phyloP scores from a whole-genome alignment of 2,113 vertebrate species.

The Myxocyprinus asiaticus region DNA sequence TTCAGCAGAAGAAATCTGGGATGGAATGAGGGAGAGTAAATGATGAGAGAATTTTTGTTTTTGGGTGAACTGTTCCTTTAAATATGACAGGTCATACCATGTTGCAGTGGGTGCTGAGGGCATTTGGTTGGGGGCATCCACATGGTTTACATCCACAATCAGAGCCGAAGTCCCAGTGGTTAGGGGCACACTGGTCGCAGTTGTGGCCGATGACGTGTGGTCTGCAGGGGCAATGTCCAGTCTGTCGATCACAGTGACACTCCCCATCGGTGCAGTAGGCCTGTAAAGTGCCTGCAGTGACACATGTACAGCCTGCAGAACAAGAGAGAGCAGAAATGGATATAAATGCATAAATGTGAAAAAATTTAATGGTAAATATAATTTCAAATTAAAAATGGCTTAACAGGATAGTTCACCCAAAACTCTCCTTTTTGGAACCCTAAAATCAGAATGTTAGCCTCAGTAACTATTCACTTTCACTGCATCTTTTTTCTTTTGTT shows the following conservation, averaged over 20 bases:
- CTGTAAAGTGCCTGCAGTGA: constrained; percentile 72
- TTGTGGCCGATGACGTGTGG: constrained; percentile 73
- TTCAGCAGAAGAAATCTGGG: not conserved
- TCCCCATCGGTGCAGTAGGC: constrained; percentile 61
- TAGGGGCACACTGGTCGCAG: constrained; percentile 77
- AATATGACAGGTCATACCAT: constrained; percentile 66
- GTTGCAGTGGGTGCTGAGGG: constrained; percentile 74
- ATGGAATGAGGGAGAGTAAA: not conserved
- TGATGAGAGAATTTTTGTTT: no score
- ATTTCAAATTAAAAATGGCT: no score
- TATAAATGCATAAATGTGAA: not conserved
- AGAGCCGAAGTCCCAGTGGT: constrained; percentile 82
- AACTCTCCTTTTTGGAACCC: no score
- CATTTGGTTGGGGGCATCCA: constrained; percentile 65
- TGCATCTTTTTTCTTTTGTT: no score
- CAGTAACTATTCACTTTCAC: no score
- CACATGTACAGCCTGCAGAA: constrained; percentile 79
- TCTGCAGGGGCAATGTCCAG: constrained; percentile 76
- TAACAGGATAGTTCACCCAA: no score
- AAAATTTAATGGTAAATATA: no score
- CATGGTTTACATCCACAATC: constrained; percentile 79
- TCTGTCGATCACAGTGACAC: constrained; percentile 75
- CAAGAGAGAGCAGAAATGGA: not conserved
- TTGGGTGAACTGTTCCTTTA: no score
- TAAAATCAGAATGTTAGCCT: no score